Conservation (phyloP, 1,140 invertebrate genomes). For the Apis laboriosa region DNA sequence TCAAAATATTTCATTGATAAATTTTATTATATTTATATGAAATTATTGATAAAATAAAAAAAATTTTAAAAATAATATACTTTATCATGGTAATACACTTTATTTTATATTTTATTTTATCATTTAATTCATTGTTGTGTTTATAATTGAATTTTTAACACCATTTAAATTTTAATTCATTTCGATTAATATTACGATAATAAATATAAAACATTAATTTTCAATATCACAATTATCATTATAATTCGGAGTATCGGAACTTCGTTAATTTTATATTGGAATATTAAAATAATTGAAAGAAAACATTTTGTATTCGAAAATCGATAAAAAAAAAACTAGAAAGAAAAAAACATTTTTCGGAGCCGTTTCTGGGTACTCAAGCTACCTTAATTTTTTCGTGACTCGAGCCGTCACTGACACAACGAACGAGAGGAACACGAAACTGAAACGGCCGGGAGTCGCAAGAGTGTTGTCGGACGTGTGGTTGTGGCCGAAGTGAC, state of each 20-base stretch:
- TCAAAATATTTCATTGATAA: too few species aligned
- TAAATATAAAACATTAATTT: background rate
- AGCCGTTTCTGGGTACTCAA: background rate
- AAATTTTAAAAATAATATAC: too few species aligned
- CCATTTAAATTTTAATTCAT: background rate
- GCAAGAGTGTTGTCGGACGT: constrained; percentile 69
- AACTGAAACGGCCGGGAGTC: constrained; percentile 68
- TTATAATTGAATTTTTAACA: too few species aligned
- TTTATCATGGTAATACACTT: too few species aligned
- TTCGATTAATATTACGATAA: background rate
- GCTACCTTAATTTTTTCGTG: constrained; percentile 26
- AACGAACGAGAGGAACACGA: constrained; percentile 61
- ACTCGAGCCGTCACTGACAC: constrained; percentile 30
- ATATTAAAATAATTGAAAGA: background rate
- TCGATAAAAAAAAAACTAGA: background rate
- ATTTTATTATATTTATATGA: too few species aligned
- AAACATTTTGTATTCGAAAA: background rate
- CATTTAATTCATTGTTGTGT: too few species aligned
- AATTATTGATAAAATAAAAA: too few species aligned
- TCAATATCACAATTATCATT: too few species aligned
- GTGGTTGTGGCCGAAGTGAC: constrained; percentile 68
- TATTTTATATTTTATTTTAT: too few species aligned
- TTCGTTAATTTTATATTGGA: background rate
- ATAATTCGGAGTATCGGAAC: background rate
- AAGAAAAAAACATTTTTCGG: background rate